These are phyloP conservation scores for Eupithecia dodoneata DNA, from an alignment of 2,888 invertebrate species.

Conservation along the genomic window DNA sequence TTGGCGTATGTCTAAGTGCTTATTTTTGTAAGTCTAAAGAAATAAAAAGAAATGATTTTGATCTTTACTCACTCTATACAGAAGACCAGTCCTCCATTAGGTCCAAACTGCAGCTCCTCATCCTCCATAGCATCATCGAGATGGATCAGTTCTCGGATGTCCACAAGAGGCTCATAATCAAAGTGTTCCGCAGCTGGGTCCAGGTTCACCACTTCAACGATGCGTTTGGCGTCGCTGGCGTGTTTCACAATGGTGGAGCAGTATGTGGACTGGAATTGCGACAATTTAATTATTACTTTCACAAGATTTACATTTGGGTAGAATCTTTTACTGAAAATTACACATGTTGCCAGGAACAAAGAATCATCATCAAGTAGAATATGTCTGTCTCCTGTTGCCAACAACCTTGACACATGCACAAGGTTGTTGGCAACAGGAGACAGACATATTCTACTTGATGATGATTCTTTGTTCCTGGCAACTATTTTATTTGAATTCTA, in stretches of 20 bases:
- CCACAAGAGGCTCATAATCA: slow-evolving; percentile 93
- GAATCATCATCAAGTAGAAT: no score
- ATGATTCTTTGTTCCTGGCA: no score
- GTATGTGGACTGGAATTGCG: slow-evolving; percentile 91
- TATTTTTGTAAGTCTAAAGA: no score
- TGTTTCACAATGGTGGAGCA: slow-evolving; percentile 95
- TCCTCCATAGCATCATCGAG: slow-evolving; percentile 99
- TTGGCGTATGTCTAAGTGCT: no score
- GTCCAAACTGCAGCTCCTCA: slow-evolving; percentile 96
- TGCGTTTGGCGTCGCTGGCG: slow-evolving; percentile 89
- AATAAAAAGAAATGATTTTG: no score
- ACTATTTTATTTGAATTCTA: background rate
- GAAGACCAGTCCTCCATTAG: slow-evolving; percentile 98
- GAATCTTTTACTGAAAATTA: background rate
- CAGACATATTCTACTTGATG: background rate
- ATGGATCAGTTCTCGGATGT: slow-evolving; percentile 95
- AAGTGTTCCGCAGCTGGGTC: slow-evolving; percentile 99
- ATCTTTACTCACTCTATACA: slow-evolving; percentile 92
- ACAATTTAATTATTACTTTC: background rate
- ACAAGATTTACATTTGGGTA: background rate
- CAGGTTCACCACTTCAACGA: slow-evolving; percentile 95
- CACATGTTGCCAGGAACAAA: no score
- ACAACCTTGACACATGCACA: background rate
- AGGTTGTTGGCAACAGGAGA: background rate
- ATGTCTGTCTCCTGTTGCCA: no score